Evolutionary conservation across 2,113 vertebrate genomes (phyloP).

Genomic region (Numenius arquata): DNA sequence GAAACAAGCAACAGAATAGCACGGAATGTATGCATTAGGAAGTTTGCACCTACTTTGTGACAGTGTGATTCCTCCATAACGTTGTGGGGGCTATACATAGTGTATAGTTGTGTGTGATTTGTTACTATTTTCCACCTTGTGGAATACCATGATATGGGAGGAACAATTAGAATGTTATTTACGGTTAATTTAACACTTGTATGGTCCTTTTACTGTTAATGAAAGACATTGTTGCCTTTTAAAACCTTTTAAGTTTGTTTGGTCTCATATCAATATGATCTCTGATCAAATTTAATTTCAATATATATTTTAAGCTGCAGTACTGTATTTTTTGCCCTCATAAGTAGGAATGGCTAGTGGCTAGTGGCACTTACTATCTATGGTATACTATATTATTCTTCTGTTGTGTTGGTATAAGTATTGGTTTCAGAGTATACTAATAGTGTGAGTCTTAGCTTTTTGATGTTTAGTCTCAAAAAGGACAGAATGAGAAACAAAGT

Average conservation of each 20-base stretch:
- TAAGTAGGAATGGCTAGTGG: neutral
- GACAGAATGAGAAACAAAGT: neutral
- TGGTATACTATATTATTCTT: neutral
- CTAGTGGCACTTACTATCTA: neutral
- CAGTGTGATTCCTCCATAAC: neutral
- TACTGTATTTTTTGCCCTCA: neutral
- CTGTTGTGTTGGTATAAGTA: neutral
- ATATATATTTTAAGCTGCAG: neutral
- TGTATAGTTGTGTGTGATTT: neutral
- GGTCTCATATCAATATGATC: too few relatives aligned
- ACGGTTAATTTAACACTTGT: neutral
- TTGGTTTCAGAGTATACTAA: neutral
- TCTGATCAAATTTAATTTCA: neutral
- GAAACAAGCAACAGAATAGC: neutral
- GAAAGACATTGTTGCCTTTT: neutral
- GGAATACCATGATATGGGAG: neutral
- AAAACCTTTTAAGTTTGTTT: neutral
- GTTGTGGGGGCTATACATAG: neutral
- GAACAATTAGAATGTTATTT: neutral
- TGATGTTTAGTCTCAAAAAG: neutral
- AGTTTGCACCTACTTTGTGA: neutral
- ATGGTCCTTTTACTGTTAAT: neutral
- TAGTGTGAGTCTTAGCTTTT: neutral
- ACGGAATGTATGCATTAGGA: neutral
- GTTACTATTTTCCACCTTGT: neutral